Base-by-base conservation (phyloP, 2,888 invertebrate genomes). In the Galerucella pusilla region DNA sequence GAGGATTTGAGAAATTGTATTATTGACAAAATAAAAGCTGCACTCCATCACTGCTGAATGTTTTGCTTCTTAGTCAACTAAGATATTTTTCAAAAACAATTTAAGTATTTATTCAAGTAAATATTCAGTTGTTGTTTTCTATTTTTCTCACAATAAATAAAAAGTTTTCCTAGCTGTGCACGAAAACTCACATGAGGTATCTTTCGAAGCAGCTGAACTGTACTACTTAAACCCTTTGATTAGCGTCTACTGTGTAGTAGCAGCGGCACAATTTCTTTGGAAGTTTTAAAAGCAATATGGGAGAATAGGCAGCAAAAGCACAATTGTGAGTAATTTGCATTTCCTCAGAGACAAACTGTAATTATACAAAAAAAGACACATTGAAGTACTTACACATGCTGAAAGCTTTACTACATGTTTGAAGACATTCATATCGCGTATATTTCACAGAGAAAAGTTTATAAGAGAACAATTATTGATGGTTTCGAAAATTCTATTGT, bases 371-470 rank as follows among this genome's bases (percentile, higher is more conserved):
- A 28, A 81, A 83, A 81, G 83, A 85, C 83, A 81, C 85, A 85
- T 85, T 86, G 84, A 83, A 84, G 82, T 85, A 83, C 35, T 7
- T 42, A 42, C 83, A 84, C 85, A 85, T 84, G 85, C 81, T 86
- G 85, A 86, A 86, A 86, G 86, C 86, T 82, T 84, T 80, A 76
- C 85, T 85, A 85, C 86, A 86, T 86, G 84, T 86, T 86, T 86
- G 86, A 85, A 86, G 85, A 84, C 85, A 82, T 85, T 86, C 85
- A 84, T 85, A 84, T 83, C 82, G 81, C 35, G 6, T 42, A 9
- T 7, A 42, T 42, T 42, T 7, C 9, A 42, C 61, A 16, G 11
- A 49, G 16, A 20, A 61, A 61, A 52, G 46, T 52, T 52, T 14
- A 6, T n/a, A n/a, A 52, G 52, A 52, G 52, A 52, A 52, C 10